Evolutionary conservation across 64 coral and sea anemone species (phyloP).

Genomic region (Montipora foliosa): DNA sequence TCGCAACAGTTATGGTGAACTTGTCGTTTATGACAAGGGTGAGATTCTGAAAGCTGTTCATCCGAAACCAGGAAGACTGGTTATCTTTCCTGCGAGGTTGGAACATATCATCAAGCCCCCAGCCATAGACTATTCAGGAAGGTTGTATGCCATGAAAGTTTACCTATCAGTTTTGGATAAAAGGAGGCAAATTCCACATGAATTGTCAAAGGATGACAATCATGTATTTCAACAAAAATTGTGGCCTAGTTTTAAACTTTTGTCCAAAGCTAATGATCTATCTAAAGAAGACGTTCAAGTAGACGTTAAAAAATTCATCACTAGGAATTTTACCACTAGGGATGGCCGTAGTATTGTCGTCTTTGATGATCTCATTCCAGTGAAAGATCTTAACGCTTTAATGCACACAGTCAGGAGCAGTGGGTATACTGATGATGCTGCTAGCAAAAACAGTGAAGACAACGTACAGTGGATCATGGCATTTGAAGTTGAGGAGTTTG

Average conservation of each 20-base stretch:
- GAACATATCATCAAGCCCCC: conserved; percentile 69
- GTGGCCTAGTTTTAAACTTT: background rate
- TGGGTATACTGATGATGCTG: conserved; percentile 63
- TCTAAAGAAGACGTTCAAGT: background rate
- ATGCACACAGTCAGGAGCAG: conserved; percentile 32
- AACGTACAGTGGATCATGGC: conserved; percentile 83
- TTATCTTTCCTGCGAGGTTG: conserved; percentile 55
- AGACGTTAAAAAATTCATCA: conserved; percentile 63
- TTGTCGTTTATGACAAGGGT: conserved; percentile 73
- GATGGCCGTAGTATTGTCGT: conserved; percentile 72
- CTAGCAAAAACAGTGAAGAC: conserved; percentile 58
- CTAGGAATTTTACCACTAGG: conserved; percentile 49
- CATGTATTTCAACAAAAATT: background rate
- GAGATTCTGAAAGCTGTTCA: conserved; percentile 82
- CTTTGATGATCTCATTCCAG: conserved; percentile 67
- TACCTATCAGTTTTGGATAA: background rate
- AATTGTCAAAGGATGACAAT: background rate
- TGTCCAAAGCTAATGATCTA: background rate
- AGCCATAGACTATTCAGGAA: conserved; percentile 24
- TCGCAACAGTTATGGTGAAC: conserved; percentile 74
- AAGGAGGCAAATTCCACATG: background rate
- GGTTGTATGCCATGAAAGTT: conserved; percentile 55
- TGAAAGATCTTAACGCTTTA: conserved; percentile 55
- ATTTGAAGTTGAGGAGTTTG: conserved; percentile 74
- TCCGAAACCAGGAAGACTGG: conserved; percentile 65